Conservation (phyloP, 2,113 vertebrate species). For the Xyrauchen texanus region DNA sequence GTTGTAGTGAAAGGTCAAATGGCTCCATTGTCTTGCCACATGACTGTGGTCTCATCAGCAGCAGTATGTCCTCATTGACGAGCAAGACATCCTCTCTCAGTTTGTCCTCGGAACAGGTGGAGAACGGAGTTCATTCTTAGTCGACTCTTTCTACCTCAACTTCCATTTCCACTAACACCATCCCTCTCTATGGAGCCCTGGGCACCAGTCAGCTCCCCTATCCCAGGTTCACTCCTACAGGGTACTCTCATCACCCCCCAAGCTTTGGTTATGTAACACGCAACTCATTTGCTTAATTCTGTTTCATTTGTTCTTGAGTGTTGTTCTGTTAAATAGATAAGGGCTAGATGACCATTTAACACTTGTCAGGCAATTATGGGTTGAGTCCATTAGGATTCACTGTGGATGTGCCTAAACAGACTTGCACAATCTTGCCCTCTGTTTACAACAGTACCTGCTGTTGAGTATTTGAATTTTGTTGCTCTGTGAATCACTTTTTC, state of each 20-base stretch:
- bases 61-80: slow-evolving; percentile 74
- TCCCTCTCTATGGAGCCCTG: not conserved
- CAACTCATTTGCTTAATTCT: not conserved
- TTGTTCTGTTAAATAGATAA: too few relatives aligned
- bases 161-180: not conserved
- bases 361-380: not conserved
- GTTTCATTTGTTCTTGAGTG: not conserved
- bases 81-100: slow-evolving; percentile 79
- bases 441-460: slow-evolving; percentile 85
- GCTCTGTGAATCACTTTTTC: slow-evolving; percentile 87
- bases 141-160: slow-evolving; percentile 1
- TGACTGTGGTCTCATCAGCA: slow-evolving; percentile 63
- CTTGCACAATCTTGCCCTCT: slow-evolving; percentile 23
- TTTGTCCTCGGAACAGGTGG: slow-evolving; percentile 77
- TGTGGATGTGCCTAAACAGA: not conserved
- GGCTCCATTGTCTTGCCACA: slow-evolving; percentile 69
- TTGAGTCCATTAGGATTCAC: not conserved
- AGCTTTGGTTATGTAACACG: not conserved
- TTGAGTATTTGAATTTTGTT: slow-evolving; percentile 77
- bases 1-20: slow-evolving; percentile 79
- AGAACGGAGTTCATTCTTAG: slow-evolving; percentile 71
- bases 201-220: too few relatives aligned
- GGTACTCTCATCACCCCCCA: not conserved
- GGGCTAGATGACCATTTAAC: too few relatives aligned
- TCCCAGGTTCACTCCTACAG: slow-evolving; percentile 8